Base-by-base conservation (phyloP, 2,888 invertebrate genomes). In the Cabera pusaria region DNA sequence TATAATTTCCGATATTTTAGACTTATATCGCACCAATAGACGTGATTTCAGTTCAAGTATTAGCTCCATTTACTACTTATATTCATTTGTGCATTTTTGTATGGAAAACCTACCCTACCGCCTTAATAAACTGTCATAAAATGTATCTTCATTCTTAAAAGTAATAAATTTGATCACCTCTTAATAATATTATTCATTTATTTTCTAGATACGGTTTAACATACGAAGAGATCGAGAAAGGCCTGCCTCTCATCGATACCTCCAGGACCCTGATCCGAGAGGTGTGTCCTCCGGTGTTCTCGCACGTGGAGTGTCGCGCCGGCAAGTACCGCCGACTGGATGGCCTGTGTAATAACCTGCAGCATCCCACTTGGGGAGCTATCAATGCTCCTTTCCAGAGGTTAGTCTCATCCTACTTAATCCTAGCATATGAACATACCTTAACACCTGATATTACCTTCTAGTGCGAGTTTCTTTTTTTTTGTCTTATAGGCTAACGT, bases 321-420 rank as follows among this genome's bases (percentile, higher is more conserved):
- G 96, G 96, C 28, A 96, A 97, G 72, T 97, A 97, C 81, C 90
- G 97, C 6, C 90, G 97, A 10, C 92, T 93, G 57, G 97, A 97
- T 70, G 97, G 97, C 0, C 92, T 97, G 3, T 97, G 97, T 82
- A 97, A 96, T 56, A 97, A 97, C 72, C 84, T 97, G 60, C 92
- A 94, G 45, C 94, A 97, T 77, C 97, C 97, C 0, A 95, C 96
- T 0, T 97, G 97, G 97, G 97, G 97, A 0, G 93, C 97, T 6
- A 92, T 93, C 1, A 93, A 94, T 74, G 92, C 96, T 5, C 96
- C 96, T 1, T 97, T 97, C 85, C 94, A 95, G 57, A 94, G 97
- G 92, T 88, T 72, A 36, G 17, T 27, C 36, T 6, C 2, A 4
- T 8, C 11, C 2, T 12, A 18, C n/a, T n/a, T n/a, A n/a, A n/a